These are phyloP conservation scores for Drymonia ruficornis DNA, from an alignment of 2,888 invertebrate genomes.

Conservation along the genomic window DNA sequence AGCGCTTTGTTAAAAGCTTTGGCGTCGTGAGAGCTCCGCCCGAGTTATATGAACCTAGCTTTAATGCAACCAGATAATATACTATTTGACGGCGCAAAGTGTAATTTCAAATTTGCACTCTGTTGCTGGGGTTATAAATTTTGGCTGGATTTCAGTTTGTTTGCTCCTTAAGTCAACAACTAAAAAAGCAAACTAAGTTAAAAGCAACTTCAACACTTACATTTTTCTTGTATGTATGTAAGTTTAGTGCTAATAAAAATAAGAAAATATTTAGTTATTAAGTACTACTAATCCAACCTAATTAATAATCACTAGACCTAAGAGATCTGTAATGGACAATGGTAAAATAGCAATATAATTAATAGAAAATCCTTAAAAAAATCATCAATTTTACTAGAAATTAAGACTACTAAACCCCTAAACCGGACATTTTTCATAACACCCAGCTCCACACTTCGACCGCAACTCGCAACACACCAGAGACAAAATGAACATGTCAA, in stretches of 20 bases:
- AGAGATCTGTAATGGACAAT: too few relatives aligned
- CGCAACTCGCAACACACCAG: conserved; percentile 6
- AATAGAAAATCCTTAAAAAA: too few relatives aligned
- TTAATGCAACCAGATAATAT: conserved; percentile 45
- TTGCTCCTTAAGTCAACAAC: neutral
- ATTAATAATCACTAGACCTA: too few relatives aligned
- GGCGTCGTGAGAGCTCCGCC: conserved; percentile 51
- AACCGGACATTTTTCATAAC: conserved; percentile 5
- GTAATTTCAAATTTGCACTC: conserved; percentile 44
- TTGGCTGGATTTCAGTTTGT: neutral
- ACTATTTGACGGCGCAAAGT: conserved; percentile 36
- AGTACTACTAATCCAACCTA: too few relatives aligned
- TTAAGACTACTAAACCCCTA: conserved; percentile 4
- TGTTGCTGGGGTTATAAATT: conserved; percentile 23
- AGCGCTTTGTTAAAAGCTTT: conserved; percentile 69
- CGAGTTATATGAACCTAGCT: conserved; percentile 46
- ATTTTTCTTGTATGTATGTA: too few relatives aligned
- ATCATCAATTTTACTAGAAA: neutral
- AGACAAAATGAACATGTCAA: conserved; percentile 46
- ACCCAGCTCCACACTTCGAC: conserved; percentile 15
- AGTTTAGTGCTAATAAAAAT: too few relatives aligned
- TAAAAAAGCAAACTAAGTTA: neutral
- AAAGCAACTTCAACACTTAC: neutral
- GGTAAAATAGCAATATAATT: too few relatives aligned
- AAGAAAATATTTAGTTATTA: too few relatives aligned